These are phyloP conservation scores for Patella pellucida DNA, from an alignment of 2,888 invertebrate genomes.

Conservation along the genomic window DNA sequence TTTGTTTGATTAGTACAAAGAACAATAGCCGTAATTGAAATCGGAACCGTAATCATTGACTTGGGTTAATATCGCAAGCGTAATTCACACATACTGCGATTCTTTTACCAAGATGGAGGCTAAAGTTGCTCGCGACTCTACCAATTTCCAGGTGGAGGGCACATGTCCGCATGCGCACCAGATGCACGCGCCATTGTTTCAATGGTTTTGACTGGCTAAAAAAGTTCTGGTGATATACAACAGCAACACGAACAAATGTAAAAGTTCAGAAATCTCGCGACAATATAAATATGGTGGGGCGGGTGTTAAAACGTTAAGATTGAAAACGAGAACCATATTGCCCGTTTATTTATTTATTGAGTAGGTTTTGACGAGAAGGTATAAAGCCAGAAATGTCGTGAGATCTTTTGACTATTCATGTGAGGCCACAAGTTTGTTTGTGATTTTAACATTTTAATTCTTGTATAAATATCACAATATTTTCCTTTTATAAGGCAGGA, in stretches of 20 bases:
- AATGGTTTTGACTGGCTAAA: conserved; percentile 6
- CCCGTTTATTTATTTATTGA: conserved; percentile 16
- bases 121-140: neutral
- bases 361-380: conserved; percentile 17
- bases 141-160: conserved; percentile 16
- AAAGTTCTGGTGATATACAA: conserved; percentile 10
- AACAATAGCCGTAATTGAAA: conserved; percentile 22
- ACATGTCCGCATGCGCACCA: conserved; percentile 16
- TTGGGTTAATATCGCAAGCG: conserved; percentile 17
- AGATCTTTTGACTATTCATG: conserved; percentile 1
- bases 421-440: conserved; percentile 11
- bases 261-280: conserved; percentile 23
- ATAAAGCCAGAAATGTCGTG: conserved; percentile 17
- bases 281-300: conserved; percentile 20
- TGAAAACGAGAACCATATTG: conserved; percentile 15
- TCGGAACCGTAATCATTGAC: conserved; percentile 19
- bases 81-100: conserved; percentile 4
- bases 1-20: conserved; percentile 19
- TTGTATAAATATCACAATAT: conserved; percentile 6
- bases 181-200: conserved; percentile 21
- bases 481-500: neutral
- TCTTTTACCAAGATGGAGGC: neutral
- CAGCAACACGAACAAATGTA: conserved; percentile 20
- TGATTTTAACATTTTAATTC: conserved; percentile 1
- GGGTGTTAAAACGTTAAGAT: conserved; percentile 15